A percentile compares a stretch with the other conserved stretches of the same genome.
Evolutionary conservation across 2,888 invertebrate genomes (phyloP).

Genomic region (Diplolepis rosae): DNA sequence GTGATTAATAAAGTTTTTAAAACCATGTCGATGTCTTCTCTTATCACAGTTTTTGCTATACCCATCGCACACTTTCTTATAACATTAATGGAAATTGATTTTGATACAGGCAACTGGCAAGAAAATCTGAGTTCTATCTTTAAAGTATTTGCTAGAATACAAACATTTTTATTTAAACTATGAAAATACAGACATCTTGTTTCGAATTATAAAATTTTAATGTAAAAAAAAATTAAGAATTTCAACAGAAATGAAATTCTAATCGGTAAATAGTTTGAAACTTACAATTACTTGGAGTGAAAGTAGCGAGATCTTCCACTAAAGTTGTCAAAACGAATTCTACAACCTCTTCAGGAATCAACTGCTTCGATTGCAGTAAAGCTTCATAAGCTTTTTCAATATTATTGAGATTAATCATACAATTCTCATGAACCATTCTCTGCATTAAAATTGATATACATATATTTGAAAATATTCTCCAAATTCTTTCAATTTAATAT

Average conservation of each 20-base stretch:
- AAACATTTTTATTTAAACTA: background rate
- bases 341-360: background rate
- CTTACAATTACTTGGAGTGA: background rate
- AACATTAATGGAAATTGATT: background rate
- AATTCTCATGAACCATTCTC: constrained; percentile 1
- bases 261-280: background rate
- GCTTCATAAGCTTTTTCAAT: background rate
- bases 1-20: background rate
- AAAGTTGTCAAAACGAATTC: constrained; percentile 18
- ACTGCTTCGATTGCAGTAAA: background rate
- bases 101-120: background rate
- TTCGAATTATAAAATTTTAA: background rate
- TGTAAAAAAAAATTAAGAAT: background rate
- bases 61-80: constrained; percentile 8
- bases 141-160: background rate
- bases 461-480: no score
- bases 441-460: background rate
- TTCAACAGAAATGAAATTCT: background rate
- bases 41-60: background rate
- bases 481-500: background rate
- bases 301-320: background rate
- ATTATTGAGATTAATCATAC: background rate
- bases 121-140: constrained; percentile 2
- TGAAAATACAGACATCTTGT: background rate
- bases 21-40: background rate